Evolutionary conservation across 2,888 invertebrate genomes (phyloP).

Genomic region (Leptopilina drosophilae): DNA sequence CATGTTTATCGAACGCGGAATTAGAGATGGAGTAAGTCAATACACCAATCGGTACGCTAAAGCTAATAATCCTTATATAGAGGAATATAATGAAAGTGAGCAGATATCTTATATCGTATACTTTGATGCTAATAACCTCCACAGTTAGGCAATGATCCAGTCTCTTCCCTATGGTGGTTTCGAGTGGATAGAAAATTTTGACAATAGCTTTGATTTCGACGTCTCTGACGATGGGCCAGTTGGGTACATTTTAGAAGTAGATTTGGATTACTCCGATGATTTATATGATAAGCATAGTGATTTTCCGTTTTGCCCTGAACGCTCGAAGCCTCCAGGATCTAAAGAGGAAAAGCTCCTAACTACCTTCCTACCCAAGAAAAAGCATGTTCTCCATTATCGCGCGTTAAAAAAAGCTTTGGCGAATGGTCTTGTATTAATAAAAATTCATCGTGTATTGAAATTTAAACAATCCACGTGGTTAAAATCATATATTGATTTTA

Average conservation of each 20-base stretch:
- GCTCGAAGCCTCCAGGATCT: conserved; percentile 50
- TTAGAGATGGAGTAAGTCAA: conserved; percentile 32
- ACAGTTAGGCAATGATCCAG: conserved; percentile 41
- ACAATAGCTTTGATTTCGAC: neutral
- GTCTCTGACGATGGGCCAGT: neutral
- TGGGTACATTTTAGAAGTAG: conserved; percentile 38
- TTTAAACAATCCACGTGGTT: no score
- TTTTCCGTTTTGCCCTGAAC: conserved; percentile 60
- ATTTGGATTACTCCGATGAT: conserved; percentile 32
- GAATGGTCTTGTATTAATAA: conserved; percentile 59
- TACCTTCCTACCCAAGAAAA: conserved; percentile 59
- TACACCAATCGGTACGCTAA: conserved; percentile 57
- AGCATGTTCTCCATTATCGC: conserved; percentile 25
- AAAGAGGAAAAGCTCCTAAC: conserved; percentile 60
- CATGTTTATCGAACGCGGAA: conserved; percentile 5
- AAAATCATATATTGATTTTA: no score
- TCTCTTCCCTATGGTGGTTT: conserved; percentile 14
- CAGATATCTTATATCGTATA: neutral
- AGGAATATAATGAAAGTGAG: neutral
- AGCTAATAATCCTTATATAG: conserved; percentile 46
- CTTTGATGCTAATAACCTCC: conserved; percentile 39
- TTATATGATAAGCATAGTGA: conserved; percentile 38
- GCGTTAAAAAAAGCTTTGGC: conserved; percentile 65
- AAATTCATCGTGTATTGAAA: no score
- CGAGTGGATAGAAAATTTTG: conserved; percentile 21